A percentile compares a stretch with the other conserved stretches of the same genome.
phyloP scores from a whole-genome alignment of 2,888 invertebrate species.

The Nysson spinosus region DNA sequence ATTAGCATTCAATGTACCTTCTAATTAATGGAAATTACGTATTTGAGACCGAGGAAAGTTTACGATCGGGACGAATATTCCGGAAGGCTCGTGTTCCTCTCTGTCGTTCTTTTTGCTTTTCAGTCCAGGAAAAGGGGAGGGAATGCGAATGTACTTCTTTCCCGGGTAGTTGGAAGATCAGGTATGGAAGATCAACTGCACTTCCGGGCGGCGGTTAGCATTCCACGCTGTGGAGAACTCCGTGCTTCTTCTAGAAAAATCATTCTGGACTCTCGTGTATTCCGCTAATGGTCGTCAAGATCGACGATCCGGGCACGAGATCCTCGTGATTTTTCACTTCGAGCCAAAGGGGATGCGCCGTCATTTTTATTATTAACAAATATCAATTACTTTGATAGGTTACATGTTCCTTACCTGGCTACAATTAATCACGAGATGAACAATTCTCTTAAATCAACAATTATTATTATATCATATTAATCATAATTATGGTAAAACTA shows the following conservation, averaged over 20 bases:
- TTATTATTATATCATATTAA: too few relatives aligned
- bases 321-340: slow-evolving; percentile 44
- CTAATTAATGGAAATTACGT: too few relatives aligned
- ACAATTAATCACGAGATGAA: too few relatives aligned
- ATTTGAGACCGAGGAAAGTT: too few relatives aligned
- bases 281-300: slow-evolving; percentile 59
- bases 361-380: too few relatives aligned
- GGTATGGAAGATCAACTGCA: slow-evolving; percentile 52
- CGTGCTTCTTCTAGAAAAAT: slow-evolving; percentile 43
- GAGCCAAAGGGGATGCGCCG: slow-evolving; percentile 37
- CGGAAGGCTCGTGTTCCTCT: background rate
- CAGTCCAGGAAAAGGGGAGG: slow-evolving; percentile 8
- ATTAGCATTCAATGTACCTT: slow-evolving; percentile 24
- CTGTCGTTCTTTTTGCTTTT: background rate
- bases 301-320: slow-evolving; percentile 54
- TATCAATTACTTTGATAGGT: too few relatives aligned
- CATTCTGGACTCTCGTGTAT: slow-evolving; percentile 39
- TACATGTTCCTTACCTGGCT: too few relatives aligned
- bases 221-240: slow-evolving; percentile 41
- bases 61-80: too few relatives aligned
- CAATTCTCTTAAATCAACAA: too few relatives aligned
- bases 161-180: slow-evolving; percentile 43
- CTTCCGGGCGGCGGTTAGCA: slow-evolving; percentile 54
- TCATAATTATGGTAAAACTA: too few relatives aligned
- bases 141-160: slow-evolving; percentile 52